Base-by-base conservation (phyloP, 2,888 invertebrate genomes). In the Congeria kusceri region DNA sequence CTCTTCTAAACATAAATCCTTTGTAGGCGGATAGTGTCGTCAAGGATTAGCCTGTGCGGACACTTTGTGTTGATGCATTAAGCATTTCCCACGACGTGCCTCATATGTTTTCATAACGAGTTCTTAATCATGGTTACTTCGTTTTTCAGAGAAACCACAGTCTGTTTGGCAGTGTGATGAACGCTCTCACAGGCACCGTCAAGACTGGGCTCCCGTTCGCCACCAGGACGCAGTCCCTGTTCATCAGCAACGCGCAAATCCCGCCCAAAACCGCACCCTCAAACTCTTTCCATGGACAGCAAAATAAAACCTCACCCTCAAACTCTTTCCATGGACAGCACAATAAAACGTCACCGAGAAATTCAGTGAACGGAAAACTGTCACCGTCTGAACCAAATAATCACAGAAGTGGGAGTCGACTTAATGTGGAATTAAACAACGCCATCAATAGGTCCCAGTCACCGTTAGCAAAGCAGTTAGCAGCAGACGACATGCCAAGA, bases 81-180 rank as follows among this genome's bases (percentile, higher is more conserved):
- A n/a, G n/a, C n/a, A n/a, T n/a, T n/a, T n/a, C n/a, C n/a, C n/a
- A n/a, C n/a, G n/a, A n/a, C n/a, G n/a, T n/a, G n/a, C n/a, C n/a
- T n/a, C n/a, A n/a, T n/a, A n/a, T 39, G 39, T 7, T 39, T 7
- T 39, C 39, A 39, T 39, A 15, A 13, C 3, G 15, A 15, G 9
- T 39, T 15, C 39, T 39, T 39, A 13, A 39, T 1, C 15, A 9
- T 7, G 53, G 53, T 53, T 25, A 53, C 25, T 67, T 67, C 56
- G 23, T 65, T 63, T 86, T 85, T 39, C 95, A 98, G 98, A 96
- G 99, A 92, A 98, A 99, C 93, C 99, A 99, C 94, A 97, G 98
- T 62, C 94, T 99, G 65, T 99, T 99, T 92, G 99, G 99, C 70
- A 98, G 97, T 90, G 98, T 98, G 63, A 91, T 93, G 86, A 92